A percentile compares a stretch with the other conserved stretches of the same genome.
phyloP scores from a whole-genome alignment of 2,888 invertebrate species.

The Creontiades dilutus region DNA sequence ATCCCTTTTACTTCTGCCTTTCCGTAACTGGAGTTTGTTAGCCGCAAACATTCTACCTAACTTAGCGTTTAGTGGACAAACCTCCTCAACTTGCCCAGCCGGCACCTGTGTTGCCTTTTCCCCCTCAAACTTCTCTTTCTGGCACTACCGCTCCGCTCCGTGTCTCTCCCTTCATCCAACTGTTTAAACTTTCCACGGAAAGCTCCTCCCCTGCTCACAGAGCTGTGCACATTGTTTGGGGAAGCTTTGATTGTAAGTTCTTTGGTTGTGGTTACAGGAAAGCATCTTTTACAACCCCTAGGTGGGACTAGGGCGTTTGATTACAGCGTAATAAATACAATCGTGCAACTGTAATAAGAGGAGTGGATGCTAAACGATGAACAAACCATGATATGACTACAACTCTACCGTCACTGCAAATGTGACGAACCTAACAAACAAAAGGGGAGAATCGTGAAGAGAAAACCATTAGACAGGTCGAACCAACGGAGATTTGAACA shows the following conservation, averaged over 20 bases:
- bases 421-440: no score
- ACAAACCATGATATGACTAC: no score
- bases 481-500: no score
- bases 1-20: constrained; percentile 23
- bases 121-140: constrained; percentile 23
- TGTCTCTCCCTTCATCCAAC: background rate
- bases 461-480: no score
- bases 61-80: constrained; percentile 36
- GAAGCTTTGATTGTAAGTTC: constrained; percentile 4
- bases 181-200: constrained; percentile 33
- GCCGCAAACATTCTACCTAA: constrained; percentile 36
- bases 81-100: background rate
- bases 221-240: background rate
- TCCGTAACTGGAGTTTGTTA: constrained; percentile 25
- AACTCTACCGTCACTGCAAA: no score
- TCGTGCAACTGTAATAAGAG: no score
- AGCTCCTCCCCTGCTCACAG: background rate
- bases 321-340: no score
- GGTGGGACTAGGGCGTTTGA: no score
- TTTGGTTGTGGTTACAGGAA: background rate
- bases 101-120: constrained; percentile 39
- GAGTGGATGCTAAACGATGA: no score
- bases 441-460: no score
- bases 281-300: no score
- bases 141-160: background rate